These are phyloP conservation scores for Micropoecilia bifurca DNA, from an alignment of 2,797 vertebrate genomes.

Conservation along the genomic window DNA sequence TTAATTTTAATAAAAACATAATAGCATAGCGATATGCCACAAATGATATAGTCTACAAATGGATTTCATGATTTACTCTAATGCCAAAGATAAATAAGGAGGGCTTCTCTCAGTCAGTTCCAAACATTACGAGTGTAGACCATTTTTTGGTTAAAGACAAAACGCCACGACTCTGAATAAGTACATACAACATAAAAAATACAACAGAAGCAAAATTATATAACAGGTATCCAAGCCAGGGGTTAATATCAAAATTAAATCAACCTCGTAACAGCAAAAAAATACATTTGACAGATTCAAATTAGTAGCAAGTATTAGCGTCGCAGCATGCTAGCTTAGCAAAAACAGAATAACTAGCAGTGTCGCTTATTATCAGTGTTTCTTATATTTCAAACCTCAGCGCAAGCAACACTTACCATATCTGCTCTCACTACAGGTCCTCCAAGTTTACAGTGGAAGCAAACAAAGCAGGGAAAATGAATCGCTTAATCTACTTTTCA, in stretches of 20 bases:
- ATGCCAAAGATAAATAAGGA: neutral
- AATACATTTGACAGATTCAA: neutral
- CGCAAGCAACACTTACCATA: slow-evolving; percentile 65
- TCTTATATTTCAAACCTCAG: neutral
- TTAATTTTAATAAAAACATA: slow-evolving; percentile 10
- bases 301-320: slow-evolving; percentile 31
- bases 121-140: neutral
- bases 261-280: neutral
- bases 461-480: slow-evolving; percentile 6
- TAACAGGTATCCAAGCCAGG: fast-evolving
- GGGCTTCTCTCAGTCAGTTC: neutral
- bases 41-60: neutral
- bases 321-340: slow-evolving; percentile 60
- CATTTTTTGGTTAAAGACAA: neutral
- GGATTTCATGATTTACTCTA: neutral
- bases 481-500: neutral
- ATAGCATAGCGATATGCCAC: neutral
- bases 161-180: neutral
- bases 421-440: slow-evolving; percentile 18
- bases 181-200: neutral
- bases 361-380: neutral
- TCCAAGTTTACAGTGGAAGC: neutral
- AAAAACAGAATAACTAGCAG: slow-evolving; percentile 14
- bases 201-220: fast-evolving
- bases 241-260: fast-evolving